Evolutionary conservation across 1,140 invertebrate species (phyloP).

Genomic region (Zaprionus africanus): DNA sequence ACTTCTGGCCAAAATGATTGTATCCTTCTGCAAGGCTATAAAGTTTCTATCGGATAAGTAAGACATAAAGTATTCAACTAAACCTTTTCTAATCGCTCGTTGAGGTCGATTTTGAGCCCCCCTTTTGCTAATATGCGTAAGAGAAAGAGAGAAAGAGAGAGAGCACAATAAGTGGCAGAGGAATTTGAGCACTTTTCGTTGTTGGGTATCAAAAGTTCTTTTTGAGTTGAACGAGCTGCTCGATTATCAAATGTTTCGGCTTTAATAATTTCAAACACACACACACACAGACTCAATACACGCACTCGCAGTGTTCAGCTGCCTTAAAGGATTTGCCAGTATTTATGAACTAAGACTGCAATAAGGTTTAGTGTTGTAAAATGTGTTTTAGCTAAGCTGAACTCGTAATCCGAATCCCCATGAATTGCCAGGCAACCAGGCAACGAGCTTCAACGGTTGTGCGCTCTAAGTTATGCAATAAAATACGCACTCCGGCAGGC

Average conservation of each 20-base stretch:
- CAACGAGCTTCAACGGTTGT: not conserved
- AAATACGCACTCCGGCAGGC: conserved; percentile 17
- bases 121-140: no score
- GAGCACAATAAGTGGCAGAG: no score
- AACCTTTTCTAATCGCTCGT: no score
- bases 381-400: not conserved
- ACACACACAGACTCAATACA: not conserved
- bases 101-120: no score
- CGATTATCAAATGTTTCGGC: not conserved
- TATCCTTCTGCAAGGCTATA: no score
- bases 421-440: conserved; percentile 10
- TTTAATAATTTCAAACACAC: not conserved
- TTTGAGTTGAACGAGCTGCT: no score
- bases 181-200: no score
- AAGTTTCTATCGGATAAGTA: no score
- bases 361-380: not conserved
- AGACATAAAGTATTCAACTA: no score
- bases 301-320: not conserved
- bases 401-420: not conserved
- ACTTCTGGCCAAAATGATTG: no score
- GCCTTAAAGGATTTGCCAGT: not conserved
- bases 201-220: no score
- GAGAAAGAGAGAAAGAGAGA: no score
- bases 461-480: conserved; percentile 30
- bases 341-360: not conserved